These are phyloP conservation scores for Lepidocyrtinus sp. DNA, from an alignment of 2,888 invertebrate species.

Conservation along the genomic window DNA sequence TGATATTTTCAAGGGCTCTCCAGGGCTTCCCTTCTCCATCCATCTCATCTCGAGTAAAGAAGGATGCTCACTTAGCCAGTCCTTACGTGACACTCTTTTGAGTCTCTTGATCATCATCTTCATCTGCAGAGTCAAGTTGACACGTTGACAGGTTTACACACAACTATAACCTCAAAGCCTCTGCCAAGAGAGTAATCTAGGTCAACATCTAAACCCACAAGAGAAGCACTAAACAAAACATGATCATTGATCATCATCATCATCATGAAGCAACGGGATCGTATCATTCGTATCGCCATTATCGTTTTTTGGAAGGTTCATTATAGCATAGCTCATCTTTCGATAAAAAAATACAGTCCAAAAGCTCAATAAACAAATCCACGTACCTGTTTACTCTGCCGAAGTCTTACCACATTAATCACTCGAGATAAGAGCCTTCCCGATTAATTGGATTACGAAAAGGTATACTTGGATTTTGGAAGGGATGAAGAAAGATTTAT, in stretches of 20 bases:
- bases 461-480: constrained; percentile 10
- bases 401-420: constrained; percentile 23
- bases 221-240: neutral
- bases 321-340: neutral
- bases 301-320: neutral
- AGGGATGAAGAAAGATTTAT: constrained; percentile 16
- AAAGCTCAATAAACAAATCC: neutral
- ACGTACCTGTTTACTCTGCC: neutral
- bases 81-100: too few relatives aligned
- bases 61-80: too few relatives aligned
- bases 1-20: constrained; percentile 47
- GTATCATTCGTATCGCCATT: too few relatives aligned
- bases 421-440: constrained; percentile 15
- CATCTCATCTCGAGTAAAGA: constrained; percentile 24
- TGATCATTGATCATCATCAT: neutral
- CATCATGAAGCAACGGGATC: neutral
- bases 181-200: constrained; percentile 22
- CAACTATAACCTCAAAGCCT: neutral
- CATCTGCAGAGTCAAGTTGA: neutral
- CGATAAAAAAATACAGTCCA: neutral
- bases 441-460: constrained; percentile 50
- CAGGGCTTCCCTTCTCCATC: constrained; percentile 8
- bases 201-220: constrained; percentile 15
- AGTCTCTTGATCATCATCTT: neutral
- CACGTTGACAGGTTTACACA: neutral